These are phyloP conservation scores for Lasioglossum albipes DNA, from an alignment of 1,140 invertebrate genomes.

Conservation along the genomic window DNA sequence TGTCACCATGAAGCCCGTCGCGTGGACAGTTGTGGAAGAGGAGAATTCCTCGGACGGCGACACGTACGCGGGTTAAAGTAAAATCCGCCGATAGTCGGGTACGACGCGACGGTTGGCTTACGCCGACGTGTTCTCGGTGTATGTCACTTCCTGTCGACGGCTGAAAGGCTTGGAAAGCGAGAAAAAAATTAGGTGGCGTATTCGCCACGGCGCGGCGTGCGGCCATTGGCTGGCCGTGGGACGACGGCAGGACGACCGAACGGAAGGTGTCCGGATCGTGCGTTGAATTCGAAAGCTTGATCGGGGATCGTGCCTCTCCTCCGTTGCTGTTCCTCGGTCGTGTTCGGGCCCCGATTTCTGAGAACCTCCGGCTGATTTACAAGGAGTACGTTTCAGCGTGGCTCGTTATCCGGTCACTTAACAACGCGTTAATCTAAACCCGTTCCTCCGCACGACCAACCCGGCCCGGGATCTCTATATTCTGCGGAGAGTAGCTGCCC, in stretches of 20 bases:
- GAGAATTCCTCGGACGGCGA: slow-evolving; percentile 21
- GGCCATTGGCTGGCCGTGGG: slow-evolving; percentile 36
- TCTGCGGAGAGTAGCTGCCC: not conserved
- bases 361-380: slow-evolving; percentile 55
- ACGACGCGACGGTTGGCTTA: slow-evolving; percentile 5
- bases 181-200: slow-evolving; percentile 64
- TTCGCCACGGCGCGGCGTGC: slow-evolving; percentile 35
- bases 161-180: slow-evolving; percentile 63
- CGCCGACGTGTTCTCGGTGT: slow-evolving; percentile 11
- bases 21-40: slow-evolving; percentile 8
- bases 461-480: not conserved
- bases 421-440: slow-evolving; percentile 47
- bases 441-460: not conserved
- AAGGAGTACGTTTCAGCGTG: slow-evolving; percentile 44
- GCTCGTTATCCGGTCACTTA: slow-evolving; percentile 33
- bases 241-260: slow-evolving; percentile 62
- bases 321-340: slow-evolving; percentile 5
- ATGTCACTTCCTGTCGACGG: slow-evolving; percentile 68
- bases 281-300: slow-evolving; percentile 70
- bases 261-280: slow-evolving; percentile 74
- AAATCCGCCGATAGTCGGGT: slow-evolving; percentile 21
- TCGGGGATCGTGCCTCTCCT: slow-evolving; percentile 33
- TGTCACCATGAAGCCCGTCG: not conserved
- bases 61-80: slow-evolving; percentile 28
- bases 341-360: slow-evolving; percentile 52